These are phyloP conservation scores for Dicerorhinus sumatrensis DNA, from an alignment of 2,113 vertebrate species.

Conservation along the genomic window DNA sequence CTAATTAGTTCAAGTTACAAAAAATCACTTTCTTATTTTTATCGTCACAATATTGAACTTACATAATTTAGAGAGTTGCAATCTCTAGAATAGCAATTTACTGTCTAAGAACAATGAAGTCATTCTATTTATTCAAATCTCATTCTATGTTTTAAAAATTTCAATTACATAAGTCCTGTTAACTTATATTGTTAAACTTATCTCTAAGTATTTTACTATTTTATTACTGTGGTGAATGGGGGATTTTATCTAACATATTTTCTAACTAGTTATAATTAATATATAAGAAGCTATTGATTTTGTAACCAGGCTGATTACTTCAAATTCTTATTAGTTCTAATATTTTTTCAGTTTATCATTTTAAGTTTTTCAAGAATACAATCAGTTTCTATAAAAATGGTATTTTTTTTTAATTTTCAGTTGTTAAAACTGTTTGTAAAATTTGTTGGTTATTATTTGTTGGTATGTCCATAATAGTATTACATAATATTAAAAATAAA, in stretches of 20 bases:
- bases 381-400: not conserved
- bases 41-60: not conserved
- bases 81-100: not conserved
- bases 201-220: not conserved
- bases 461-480: not conserved
- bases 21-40: conserved; percentile 14
- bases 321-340: not conserved
- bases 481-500: not conserved
- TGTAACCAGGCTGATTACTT: not conserved
- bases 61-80: not conserved
- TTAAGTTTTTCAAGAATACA: not conserved
- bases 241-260: not conserved
- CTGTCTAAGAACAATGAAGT: not conserved
- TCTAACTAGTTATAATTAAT: not conserved
- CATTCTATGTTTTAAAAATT: not conserved
- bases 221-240: not conserved
- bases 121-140: not conserved
- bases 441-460: not conserved
- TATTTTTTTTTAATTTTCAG: not conserved
- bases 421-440: not conserved
- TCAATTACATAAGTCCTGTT: not conserved
- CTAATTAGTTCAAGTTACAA: not conserved
- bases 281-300: not conserved
- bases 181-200: not conserved
- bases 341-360: not conserved